phyloP scores from a whole-genome alignment of 2,113 vertebrate genomes.

The Notarius lentiginosus region DNA sequence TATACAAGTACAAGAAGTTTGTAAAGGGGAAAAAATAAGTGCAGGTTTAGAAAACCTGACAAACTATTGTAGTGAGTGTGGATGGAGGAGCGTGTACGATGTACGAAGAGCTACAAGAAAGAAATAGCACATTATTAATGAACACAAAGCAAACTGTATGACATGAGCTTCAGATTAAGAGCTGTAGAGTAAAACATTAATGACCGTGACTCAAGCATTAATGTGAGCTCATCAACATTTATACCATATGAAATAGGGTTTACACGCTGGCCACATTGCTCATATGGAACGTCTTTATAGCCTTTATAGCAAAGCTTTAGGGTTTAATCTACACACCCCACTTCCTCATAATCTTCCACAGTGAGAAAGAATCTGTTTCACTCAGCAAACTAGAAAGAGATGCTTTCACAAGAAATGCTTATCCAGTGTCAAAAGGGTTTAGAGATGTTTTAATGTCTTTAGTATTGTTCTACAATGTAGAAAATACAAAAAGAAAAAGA shows the following conservation, averaged over 20 bases:
- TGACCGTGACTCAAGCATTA: not conserved
- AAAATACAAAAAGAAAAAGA: no score
- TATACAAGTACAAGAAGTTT: not conserved
- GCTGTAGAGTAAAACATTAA: constrained; percentile 1
- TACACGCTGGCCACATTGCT: constrained; percentile 49
- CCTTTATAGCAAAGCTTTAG: constrained; percentile 46
- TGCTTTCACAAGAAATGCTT: constrained; percentile 59
- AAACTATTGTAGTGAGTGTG: not conserved
- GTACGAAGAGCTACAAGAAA: not conserved
- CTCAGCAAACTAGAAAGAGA: constrained; percentile 49
- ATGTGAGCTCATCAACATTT: constrained; percentile 15
- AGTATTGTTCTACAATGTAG: no score
- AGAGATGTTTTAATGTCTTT: not conserved
- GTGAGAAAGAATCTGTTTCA: constrained; percentile 57
- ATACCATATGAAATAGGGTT: constrained; percentile 31
- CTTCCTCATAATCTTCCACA: constrained; percentile 52
- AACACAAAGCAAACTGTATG: not conserved
- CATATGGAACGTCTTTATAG: constrained; percentile 71
- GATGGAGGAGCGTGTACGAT: not conserved
- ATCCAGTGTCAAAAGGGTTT: constrained; percentile 41
- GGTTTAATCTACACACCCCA: constrained; percentile 34
- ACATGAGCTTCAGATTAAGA: constrained; percentile 26
- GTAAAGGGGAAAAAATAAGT: not conserved
- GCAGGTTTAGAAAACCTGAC: not conserved
- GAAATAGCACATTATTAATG: not conserved